Base-by-base conservation (phyloP, 2,797 vertebrate species). In the Sarcophilus harrisii region DNA sequence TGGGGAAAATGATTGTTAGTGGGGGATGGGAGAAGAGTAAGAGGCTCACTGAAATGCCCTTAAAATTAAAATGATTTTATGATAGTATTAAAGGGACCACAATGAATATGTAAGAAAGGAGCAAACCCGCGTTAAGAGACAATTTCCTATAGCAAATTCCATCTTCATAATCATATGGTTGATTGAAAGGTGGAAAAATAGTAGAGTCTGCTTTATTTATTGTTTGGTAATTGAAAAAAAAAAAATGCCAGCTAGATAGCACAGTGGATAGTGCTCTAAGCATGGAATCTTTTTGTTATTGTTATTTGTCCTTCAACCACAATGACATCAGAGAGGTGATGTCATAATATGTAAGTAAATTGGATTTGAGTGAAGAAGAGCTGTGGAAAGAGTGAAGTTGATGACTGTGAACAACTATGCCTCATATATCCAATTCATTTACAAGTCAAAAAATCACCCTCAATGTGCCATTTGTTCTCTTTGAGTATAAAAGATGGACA, bases 1-100 rank as follows among this genome's bases (percentile, higher is more conserved):
- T 91, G 29, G 95, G 91, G 94, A 98, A 32, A 52, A 94, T 90
- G 29, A 12, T 91, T 91, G 3, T 92, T 97, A 93, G 38, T 95
- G 29, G 94, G 96, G 95, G 5, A 27, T 27, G 62, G n/a, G 66
- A 8, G 29, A 18, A 6, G 9, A 45, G n/a, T 45, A 38, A 38
- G n/a, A 81, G n/a, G 24, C 66, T 38, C n/a, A 45, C 38, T 81
- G 66, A 38, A 21, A 45, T 38, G n/a, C 66, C 2, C n/a, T 81
- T 81, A 81, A 24, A 45, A 81, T 45, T 81, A 81, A 45, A 81
- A 18, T 81, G n/a, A 45, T 81, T 81, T 24, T 45, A 66, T 5
- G 30, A 66, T 66, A 32, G 1, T 66, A n/a, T 66, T 66, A 13
- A 32, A n/a, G 62, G 30, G 32, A 18, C 62, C 4, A 66, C 18